Evolutionary conservation across 1,140 invertebrate species (phyloP).

Genomic region (Listronotus oregonensis): DNA sequence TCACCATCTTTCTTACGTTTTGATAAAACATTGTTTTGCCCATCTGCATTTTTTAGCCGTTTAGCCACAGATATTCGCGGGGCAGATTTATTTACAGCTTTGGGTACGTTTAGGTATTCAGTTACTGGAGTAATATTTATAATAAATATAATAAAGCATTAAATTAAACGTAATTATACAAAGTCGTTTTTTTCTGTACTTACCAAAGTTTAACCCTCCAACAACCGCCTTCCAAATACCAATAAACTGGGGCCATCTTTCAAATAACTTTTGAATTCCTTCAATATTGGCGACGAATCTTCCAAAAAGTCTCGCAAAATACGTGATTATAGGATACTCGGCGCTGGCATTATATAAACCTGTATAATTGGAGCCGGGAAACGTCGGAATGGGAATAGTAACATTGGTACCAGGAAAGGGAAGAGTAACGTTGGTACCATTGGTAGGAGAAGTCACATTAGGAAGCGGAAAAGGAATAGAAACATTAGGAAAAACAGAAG

Average conservation of each 20-base stretch:
- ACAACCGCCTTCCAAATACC: constrained; percentile 3
- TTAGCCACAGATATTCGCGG: too few species aligned
- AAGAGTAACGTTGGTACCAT: too few species aligned
- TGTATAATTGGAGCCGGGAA: background rate
- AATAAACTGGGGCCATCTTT: background rate
- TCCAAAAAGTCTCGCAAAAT: constrained; percentile 1
- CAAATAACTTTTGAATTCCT: background rate
- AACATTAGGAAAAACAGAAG: too few species aligned
- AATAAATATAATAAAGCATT: background rate
- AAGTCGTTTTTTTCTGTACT: background rate
- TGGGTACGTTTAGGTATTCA: too few species aligned
- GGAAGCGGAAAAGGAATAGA: background rate
- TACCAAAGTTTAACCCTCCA: background rate
- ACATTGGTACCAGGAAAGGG: too few species aligned
- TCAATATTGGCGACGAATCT: background rate
- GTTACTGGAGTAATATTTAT: too few species aligned
- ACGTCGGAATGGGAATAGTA: too few species aligned
- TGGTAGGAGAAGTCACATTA: too few species aligned
- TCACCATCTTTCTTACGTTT: too few species aligned
- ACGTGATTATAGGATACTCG: constrained; percentile 7
- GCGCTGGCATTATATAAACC: background rate
- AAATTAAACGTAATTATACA: background rate
- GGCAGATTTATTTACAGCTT: too few species aligned
- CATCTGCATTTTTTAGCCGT: too few species aligned
- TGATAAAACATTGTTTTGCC: too few species aligned